Conservation (phyloP, 2,113 vertebrate species). For the Tringa solitaria region DNA sequence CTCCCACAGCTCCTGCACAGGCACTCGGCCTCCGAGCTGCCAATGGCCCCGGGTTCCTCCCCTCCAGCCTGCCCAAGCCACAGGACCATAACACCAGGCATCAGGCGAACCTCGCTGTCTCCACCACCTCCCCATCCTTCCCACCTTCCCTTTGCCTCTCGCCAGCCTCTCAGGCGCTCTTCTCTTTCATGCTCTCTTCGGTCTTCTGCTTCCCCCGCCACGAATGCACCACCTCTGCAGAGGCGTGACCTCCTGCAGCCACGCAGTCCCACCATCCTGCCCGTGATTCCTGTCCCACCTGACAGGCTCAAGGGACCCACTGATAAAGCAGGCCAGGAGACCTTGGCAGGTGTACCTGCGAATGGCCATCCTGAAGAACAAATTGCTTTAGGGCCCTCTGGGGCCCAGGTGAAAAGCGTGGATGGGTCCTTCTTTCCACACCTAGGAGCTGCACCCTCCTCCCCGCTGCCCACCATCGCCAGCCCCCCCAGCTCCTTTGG, state of each 20-base stretch:
- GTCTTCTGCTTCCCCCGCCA: slow-evolving; percentile 68
- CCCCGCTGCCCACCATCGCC: slow-evolving; percentile 37
- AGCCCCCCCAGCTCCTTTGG: slow-evolving; percentile 9
- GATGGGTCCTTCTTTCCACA: slow-evolving; percentile 61
- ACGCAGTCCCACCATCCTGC: slow-evolving; percentile 73
- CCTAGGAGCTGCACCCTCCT: slow-evolving; percentile 73
- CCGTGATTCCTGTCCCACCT: slow-evolving; percentile 70
- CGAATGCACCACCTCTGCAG: slow-evolving; percentile 64
- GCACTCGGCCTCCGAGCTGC: slow-evolving; percentile 82
- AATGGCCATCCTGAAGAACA: slow-evolving; percentile 64
- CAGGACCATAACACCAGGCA: slow-evolving; percentile 69
- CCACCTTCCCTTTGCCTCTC: slow-evolving; percentile 59
- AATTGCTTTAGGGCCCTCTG: slow-evolving; percentile 51
- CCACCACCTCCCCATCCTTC: slow-evolving; percentile 74
- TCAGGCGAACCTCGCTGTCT: slow-evolving; percentile 82
- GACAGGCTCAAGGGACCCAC: slow-evolving; percentile 70
- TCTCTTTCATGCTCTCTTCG: slow-evolving; percentile 75
- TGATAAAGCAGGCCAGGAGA: slow-evolving; percentile 61
- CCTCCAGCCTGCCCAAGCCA: slow-evolving; percentile 77
- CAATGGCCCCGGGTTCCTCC: slow-evolving; percentile 75
- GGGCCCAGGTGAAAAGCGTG: slow-evolving; percentile 48
- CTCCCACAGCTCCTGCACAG: slow-evolving; percentile 69
- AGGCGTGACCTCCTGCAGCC: slow-evolving; percentile 75
- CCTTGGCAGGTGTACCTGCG: slow-evolving; percentile 49
- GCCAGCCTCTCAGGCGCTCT: slow-evolving; percentile 60